Evolutionary conservation across 2,888 invertebrate genomes (phyloP), one percentile per base, ranked within the genome.

Genomic region (Torymus aiolomorphi): DNA sequence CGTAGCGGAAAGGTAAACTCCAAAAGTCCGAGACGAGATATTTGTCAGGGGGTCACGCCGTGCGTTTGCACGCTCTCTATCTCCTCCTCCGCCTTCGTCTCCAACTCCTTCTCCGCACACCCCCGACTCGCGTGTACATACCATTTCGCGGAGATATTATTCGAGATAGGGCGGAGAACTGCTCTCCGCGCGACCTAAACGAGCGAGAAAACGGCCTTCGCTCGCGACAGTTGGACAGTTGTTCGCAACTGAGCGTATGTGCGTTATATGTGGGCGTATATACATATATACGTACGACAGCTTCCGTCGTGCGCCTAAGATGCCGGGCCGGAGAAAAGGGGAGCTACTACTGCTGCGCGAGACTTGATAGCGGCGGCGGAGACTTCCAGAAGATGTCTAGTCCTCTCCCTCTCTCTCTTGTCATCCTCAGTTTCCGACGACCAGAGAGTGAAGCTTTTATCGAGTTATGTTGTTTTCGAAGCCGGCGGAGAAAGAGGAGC

Each of bases 361-460:
- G 63, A 67, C 70, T 74, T 79, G 74, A 79, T 74, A 79, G 69
- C 51, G 31, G 42, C 42, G 57, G 14, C 49, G 56, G 18, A 57
- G 72, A 78, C 67, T 56, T 61, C 16, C 67, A 31, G 5, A 76
- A 80, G 76, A 72, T 51, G 76, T 31, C 80, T 56, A 31, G 31
- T 31, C 31, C 8, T 5, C 8, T 3, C 31, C 2, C 31, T 3
- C 31, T 31, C 31, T 3, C 31, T 76, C 56, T 79, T 79, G 82
- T 82, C 78, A 70, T 59, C 62, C 75, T 62, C 61, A 81, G 73
- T 79, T 81, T 79, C 73, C 65, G 63, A 63, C 75, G 77, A 24
- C 69, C 59, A 62, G 63, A 62, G 63, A 66, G 69, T 82, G 85
- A 84, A 80, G 83, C 84, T 84, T 86, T 86, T 87, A 87, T 87